Conservation (phyloP, 1,140 invertebrate species). For the Lutraria rhynchaena region DNA sequence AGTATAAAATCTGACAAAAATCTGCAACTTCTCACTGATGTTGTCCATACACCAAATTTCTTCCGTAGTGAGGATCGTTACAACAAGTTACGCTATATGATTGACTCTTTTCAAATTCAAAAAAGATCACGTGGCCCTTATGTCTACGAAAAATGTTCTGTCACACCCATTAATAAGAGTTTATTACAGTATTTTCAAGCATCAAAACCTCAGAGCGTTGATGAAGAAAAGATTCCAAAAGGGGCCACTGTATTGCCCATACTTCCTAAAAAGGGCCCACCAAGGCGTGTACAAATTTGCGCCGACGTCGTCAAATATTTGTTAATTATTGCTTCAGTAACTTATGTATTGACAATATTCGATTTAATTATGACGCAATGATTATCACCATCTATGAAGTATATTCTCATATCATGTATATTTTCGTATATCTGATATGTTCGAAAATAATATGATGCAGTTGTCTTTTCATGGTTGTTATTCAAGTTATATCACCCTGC, state of each 20-base stretch:
- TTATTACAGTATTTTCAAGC: constrained; percentile 10
- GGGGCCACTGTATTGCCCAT: too few relatives aligned
- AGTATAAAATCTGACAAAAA: constrained; percentile 12
- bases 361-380: too few relatives aligned
- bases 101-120: not conserved
- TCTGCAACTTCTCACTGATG: constrained; percentile 12
- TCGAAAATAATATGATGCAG: too few relatives aligned
- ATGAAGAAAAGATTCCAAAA: not conserved
- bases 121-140: not conserved
- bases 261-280: too few relatives aligned
- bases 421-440: too few relatives aligned
- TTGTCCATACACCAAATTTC: constrained; percentile 27
- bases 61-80: constrained; percentile 13
- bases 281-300: not conserved
- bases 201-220: not conserved
- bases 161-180: constrained; percentile 1
- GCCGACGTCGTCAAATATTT: constrained; percentile 11
- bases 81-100: constrained; percentile 3
- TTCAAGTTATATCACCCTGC: too few relatives aligned
- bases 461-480: too few relatives aligned
- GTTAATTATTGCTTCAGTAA: constrained; percentile 11
- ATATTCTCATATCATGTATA: too few relatives aligned
- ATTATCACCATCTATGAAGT: too few relatives aligned
- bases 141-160: not conserved
- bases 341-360: not conserved